Evolutionary conservation across 2,113 vertebrate species (phyloP).

Genomic region (Eulacestoma nigropectus): DNA sequence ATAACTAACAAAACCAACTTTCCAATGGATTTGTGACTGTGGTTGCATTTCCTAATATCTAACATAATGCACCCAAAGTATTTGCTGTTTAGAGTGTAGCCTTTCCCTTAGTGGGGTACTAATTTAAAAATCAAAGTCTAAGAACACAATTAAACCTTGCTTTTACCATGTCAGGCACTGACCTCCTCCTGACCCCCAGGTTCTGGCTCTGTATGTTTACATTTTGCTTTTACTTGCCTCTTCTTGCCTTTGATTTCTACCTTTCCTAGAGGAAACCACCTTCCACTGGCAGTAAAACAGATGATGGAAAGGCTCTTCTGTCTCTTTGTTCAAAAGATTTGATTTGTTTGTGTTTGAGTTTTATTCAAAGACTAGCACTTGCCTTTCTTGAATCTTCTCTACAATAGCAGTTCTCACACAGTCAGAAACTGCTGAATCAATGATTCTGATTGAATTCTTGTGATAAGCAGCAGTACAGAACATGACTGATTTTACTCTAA

Average conservation of each 20-base stretch:
- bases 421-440: not conserved
- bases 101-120: not conserved
- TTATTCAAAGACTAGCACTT: not conserved
- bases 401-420: not conserved
- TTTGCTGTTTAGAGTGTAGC: not conserved
- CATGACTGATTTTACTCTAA: not conserved
- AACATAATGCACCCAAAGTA: not conserved
- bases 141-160: not conserved
- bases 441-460: not conserved
- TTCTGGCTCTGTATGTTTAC: not conserved
- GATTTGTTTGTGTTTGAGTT: not conserved
- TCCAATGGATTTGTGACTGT: not conserved
- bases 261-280: slow-evolving; percentile 15
- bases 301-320: not conserved
- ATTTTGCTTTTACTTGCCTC: slow-evolving; percentile 4
- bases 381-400: not conserved
- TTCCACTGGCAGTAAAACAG: not conserved
- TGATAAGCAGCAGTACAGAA: not conserved
- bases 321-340: not conserved
- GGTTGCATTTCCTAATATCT: not conserved
- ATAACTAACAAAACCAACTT: not conserved
- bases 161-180: not conserved
- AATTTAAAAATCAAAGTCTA: not conserved
- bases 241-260: slow-evolving; percentile 24
- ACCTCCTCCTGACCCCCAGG: not conserved